These are phyloP conservation scores for Syngnathoides biaculeatus DNA, from an alignment of 2,113 vertebrate genomes.

Conservation along the genomic window DNA sequence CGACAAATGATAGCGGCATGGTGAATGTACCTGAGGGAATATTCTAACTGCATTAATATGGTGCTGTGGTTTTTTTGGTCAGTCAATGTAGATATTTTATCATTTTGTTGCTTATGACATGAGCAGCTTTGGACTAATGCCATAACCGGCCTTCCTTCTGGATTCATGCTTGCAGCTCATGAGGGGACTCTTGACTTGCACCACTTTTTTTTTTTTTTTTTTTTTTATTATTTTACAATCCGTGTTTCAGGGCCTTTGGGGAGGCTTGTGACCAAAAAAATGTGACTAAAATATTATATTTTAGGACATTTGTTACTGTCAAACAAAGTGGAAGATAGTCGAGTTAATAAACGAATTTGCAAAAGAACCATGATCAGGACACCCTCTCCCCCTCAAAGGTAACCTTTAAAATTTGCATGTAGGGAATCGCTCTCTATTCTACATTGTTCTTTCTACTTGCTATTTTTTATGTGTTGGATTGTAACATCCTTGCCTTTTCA, in stretches of 20 bases:
- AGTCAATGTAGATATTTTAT: slow-evolving; percentile 37
- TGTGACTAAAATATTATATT: not conserved
- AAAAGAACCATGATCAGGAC: not conserved
- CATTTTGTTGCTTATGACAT: slow-evolving; percentile 9
- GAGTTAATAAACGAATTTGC: not conserved
- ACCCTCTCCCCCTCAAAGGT: slow-evolving; percentile 45
- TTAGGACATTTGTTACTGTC: not conserved
- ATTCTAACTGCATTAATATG: not conserved
- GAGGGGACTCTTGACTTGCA: slow-evolving; percentile 44
- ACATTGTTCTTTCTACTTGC: slow-evolving; percentile 19
- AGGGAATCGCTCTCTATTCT: slow-evolving; percentile 23
- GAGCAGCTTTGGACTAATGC: slow-evolving; percentile 29
- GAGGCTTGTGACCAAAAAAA: slow-evolving; percentile 15
- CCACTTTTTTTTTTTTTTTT: slow-evolving; percentile 26
- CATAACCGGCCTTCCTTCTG: slow-evolving; percentile 28
- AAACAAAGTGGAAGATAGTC: not conserved
- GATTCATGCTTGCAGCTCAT: slow-evolving; percentile 31
- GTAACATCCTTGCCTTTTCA: slow-evolving; percentile 2
- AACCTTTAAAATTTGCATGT: slow-evolving; percentile 29
- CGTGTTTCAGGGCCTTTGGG: slow-evolving; percentile 40
- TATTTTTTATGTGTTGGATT: slow-evolving; percentile 7
- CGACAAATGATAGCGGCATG: not conserved
- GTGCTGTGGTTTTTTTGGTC: slow-evolving; percentile 56
- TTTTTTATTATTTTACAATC: slow-evolving; percentile 34
- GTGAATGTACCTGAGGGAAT: not conserved